Evolutionary conservation across 2,113 vertebrate genomes (phyloP), one percentile per base, ranked within the genome.

Genomic region (Strigops habroptila): DNA sequence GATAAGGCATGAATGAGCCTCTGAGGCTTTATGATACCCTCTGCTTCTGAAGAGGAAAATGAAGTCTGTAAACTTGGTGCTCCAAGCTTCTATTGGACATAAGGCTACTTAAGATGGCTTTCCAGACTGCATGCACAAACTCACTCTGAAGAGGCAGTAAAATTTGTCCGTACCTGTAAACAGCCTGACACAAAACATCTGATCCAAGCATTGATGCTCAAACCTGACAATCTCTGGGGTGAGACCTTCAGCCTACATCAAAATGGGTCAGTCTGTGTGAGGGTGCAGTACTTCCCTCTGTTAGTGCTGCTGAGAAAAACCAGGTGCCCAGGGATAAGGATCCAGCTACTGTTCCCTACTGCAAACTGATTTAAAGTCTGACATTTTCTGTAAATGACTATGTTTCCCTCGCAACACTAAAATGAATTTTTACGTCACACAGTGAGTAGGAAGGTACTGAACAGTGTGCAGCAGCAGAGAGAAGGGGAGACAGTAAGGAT

Each of bases 1-100:
- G 18, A 30, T 4, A 35, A 22, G 41, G 9, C 6, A 25, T 2
- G 4, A 79, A n/a, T 0, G 0, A 90, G 35, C 21, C 27, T 18
- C 13, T 16, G 16, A 55, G 22, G 25, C 43, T 35, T 74, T 49
- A 31, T 18, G n/a, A 41, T 22, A 49, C 19, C 51, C 49, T 35
- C 31, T 11, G 6, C 15, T 46, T 62, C 44, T 70, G 31, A 73
- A 57, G 17, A 2, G 17, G 27, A 59, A 94, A n/a, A 19, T 16
- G 39, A 62, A 82, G 23, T 12, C 62, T 88, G 35, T 12, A 11
- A 69, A n/a, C 10, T 25, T 37, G 48, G 48, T 16, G 28, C 80
- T 81, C 33, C 0, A 12, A 69, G 21, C 6, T 81, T 52, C 51
- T 60, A 5, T 49, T 12, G 31, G 19, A 28, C 15, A 9, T 4